Percentiles rank a stretch among this genome's conserved stretches.
These are phyloP conservation scores for Telmatherina bonti DNA, from an alignment of 2,797 vertebrate species.

Conservation along the genomic window DNA sequence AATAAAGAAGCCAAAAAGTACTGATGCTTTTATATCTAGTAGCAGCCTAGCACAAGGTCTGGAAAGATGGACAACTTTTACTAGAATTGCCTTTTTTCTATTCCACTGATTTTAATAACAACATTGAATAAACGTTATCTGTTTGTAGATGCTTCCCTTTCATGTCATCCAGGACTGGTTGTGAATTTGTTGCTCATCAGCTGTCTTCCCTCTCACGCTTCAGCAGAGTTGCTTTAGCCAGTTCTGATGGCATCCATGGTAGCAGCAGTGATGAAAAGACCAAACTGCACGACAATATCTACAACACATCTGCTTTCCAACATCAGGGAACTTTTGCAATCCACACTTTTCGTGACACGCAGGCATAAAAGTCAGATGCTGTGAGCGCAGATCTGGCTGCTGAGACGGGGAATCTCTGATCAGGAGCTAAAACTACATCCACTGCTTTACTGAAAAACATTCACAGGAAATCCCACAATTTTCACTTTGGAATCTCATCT, in stretches of 20 bases:
- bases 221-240: constrained; percentile 38
- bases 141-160: not conserved
- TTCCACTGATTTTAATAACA: no score
- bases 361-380: constrained; percentile 11
- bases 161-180: not conserved
- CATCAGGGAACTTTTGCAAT: constrained; percentile 11
- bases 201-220: constrained; percentile 1
- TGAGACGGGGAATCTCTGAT: constrained; percentile 8
- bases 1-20: no score
- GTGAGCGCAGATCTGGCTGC: not conserved
- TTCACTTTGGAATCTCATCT: constrained; percentile 22
- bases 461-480: constrained; percentile 32
- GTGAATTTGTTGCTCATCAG: constrained; percentile 21
- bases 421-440: constrained; percentile 1
- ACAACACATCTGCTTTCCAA: constrained; percentile 20
- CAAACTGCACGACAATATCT: constrained; percentile 11
- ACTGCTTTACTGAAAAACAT: constrained; percentile 27
- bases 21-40: no score
- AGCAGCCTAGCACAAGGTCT: no score
- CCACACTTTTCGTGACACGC: constrained; percentile 25
- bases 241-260: constrained; percentile 14
- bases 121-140: no score
- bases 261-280: constrained; percentile 26
- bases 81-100: no score
- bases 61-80: no score